Conservation (phyloP, 1,140 invertebrate species). For the Pygmarrhopalites habei region DNA sequence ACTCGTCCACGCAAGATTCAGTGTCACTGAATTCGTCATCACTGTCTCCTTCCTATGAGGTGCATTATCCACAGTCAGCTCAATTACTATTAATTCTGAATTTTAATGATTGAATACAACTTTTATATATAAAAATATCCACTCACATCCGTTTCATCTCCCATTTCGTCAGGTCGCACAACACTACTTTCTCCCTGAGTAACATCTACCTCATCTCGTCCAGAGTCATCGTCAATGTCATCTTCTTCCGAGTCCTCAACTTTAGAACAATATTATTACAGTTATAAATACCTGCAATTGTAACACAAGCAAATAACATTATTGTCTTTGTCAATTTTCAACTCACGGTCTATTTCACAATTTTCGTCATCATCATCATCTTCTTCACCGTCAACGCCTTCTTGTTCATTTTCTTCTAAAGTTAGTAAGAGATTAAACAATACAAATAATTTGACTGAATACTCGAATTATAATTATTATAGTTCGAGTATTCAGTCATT, state of each 20-base stretch:
- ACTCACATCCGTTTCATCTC: conserved; percentile 41
- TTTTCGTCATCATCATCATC: conserved; percentile 66
- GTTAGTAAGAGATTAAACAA: conserved; percentile 33
- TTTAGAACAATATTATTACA: background rate
- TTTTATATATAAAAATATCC: background rate
- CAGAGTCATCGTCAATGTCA: conserved; percentile 81
- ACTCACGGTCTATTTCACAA: conserved; percentile 60
- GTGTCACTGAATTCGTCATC: conserved; percentile 46
- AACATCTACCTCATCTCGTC: conserved; percentile 72
- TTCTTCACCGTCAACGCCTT: conserved; percentile 51
- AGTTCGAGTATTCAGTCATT: no score
- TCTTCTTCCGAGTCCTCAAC: conserved; percentile 82
- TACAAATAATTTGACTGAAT: conserved; percentile 3
- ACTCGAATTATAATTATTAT: no score
- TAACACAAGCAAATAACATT: no score
- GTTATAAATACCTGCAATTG: no score
- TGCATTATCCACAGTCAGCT: no score
- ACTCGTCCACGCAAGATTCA: conserved; percentile 50
- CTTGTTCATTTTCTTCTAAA: conserved; percentile 66
- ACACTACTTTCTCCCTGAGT: conserved; percentile 59
- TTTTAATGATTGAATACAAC: no score
- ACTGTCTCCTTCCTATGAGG: conserved; percentile 43
- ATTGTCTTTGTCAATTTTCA: no score
- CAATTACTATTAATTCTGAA: background rate
- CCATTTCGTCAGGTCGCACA: conserved; percentile 50